Conservation (phyloP, 2,888 invertebrate genomes). For the Crepidodera aurea region DNA sequence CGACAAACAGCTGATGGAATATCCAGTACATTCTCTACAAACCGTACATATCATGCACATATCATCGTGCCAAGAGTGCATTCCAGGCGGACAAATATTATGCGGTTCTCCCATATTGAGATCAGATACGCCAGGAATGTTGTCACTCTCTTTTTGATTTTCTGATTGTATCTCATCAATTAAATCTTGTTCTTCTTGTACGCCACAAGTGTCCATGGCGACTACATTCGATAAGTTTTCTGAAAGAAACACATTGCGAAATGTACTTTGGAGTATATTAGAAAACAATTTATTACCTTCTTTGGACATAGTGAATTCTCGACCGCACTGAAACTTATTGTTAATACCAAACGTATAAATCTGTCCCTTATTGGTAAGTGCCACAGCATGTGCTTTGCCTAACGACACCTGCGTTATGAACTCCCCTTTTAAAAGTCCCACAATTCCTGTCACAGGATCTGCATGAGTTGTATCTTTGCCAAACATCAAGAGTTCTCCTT, state of each 20-base stretch:
- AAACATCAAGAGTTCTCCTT: conserved; percentile 91
- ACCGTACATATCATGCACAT: conserved; percentile 89
- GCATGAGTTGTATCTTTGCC: conserved; percentile 92
- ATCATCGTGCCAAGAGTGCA: conserved; percentile 82
- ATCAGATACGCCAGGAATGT: conserved; percentile 61
- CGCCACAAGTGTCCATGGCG: conserved; percentile 68
- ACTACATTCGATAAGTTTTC: conserved; percentile 50
- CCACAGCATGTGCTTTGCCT: conserved; percentile 96
- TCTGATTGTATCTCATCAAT: conserved; percentile 65
- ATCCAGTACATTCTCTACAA: conserved; percentile 94
- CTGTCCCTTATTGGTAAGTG: conserved; percentile 85
- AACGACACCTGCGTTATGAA: conserved; percentile 74
- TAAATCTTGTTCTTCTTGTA: conserved; percentile 62
- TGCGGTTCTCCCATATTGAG: conserved; percentile 53
- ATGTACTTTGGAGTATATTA: neutral
- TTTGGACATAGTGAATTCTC: conserved; percentile 74
- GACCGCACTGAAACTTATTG: conserved; percentile 97
- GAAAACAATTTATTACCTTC: conserved; percentile 61
- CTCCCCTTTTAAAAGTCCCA: conserved; percentile 58
- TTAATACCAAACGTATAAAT: conserved; percentile 97
- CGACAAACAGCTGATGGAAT: conserved; percentile 80
- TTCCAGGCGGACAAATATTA: conserved; percentile 70
- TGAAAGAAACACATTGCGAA: conserved; percentile 25
- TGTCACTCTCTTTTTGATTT: conserved; percentile 65
- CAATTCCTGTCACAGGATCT: conserved; percentile 68